Conservation (phyloP, 2,797 vertebrate species). For the Gallinago solitaria region DNA sequence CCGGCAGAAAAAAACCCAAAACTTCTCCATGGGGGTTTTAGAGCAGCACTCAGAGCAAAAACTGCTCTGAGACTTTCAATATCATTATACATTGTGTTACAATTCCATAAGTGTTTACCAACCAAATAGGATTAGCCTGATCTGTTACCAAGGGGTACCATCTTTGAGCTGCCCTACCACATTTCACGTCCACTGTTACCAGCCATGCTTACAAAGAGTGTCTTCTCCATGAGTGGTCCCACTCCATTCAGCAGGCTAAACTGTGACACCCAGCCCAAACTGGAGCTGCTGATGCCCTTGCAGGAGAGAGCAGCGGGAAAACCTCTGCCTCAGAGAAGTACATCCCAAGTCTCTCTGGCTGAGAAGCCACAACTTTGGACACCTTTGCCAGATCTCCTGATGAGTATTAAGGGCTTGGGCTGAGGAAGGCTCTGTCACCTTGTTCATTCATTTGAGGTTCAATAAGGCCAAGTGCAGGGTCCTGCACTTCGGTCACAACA, state of each 20-base stretch:
- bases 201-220: background rate
- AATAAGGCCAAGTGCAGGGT: too few species aligned
- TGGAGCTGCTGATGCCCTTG: background rate
- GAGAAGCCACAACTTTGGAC: background rate
- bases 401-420: background rate
- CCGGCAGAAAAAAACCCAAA: background rate
- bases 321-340: background rate
- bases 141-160: background rate
- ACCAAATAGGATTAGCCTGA: background rate
- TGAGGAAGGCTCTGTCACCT: rapidly evolving
- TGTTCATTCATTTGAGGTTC: too few species aligned
- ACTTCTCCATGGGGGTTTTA: background rate
- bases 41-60: background rate
- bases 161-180: background rate
- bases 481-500: too few species aligned
- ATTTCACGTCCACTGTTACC: background rate
- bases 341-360: background rate
- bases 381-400: background rate
- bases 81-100: background rate
- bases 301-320: background rate
- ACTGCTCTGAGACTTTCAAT: background rate
- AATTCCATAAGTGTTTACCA: background rate
- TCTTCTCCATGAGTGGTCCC: background rate
- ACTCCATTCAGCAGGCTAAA: background rate
- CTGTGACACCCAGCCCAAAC: rapidly evolving